Evolutionary conservation across 2,797 vertebrate species (phyloP).

Genomic region (Sebastes iracundus): DNA sequence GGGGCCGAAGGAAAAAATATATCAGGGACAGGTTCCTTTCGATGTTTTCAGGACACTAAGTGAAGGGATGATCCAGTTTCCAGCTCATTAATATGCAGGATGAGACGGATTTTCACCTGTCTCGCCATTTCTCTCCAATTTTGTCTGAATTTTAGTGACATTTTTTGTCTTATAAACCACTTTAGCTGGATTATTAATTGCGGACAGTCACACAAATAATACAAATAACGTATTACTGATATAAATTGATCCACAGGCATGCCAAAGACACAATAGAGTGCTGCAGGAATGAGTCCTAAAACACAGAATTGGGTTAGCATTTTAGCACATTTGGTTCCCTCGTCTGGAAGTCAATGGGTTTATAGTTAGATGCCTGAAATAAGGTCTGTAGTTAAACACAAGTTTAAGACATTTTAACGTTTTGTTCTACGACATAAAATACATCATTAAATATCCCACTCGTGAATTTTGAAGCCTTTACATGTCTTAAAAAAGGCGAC

Average conservation of each 20-base stretch:
- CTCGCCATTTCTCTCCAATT: background rate
- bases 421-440: no score
- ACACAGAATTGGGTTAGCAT: no score
- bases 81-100: conserved; percentile 34
- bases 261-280: background rate
- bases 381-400: no score
- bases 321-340: no score
- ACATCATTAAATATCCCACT: fast-evolving
- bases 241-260: background rate
- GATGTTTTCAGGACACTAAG: conserved; percentile 30
- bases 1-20: background rate
- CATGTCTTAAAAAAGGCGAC: no score
- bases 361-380: no score
- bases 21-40: conserved; percentile 13
- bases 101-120: background rate
- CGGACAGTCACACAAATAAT: background rate
- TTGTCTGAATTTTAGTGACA: background rate
- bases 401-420: no score
- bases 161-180: background rate
- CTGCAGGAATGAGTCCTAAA: no score
- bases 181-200: background rate
- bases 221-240: background rate
- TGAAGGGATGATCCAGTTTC: conserved; percentile 21
- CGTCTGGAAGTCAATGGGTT: no score
- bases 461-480: no score